Percentiles rank a stretch among this genome's conserved stretches.
These are phyloP conservation scores for Scaptomyza polygonia DNA, from an alignment of 2,888 invertebrate species.

Conservation along the genomic window DNA sequence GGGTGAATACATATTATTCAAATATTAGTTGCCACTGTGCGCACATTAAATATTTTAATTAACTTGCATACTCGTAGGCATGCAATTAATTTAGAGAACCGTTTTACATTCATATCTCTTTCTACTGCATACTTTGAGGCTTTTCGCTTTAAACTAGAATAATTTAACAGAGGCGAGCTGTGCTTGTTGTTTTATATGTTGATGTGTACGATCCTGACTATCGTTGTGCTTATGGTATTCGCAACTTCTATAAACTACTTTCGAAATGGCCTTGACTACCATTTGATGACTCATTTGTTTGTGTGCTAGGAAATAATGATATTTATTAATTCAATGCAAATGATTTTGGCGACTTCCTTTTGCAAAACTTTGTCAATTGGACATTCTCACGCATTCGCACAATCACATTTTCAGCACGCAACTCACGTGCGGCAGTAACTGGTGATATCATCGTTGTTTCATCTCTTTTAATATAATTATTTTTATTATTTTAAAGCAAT, in stretches of 20 bases:
- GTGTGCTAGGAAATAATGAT: background rate
- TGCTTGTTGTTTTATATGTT: background rate
- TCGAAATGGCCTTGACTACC: background rate
- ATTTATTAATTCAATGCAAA: constrained; percentile 45
- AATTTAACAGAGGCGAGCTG: background rate
- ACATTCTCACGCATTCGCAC: constrained; percentile 47
- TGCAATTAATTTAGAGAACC: background rate
- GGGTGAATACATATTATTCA: no score
- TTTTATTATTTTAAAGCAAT: constrained; percentile 29
- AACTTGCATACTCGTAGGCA: background rate
- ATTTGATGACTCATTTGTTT: background rate
- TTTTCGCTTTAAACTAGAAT: background rate
- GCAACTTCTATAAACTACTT: background rate
- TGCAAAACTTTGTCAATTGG: constrained; percentile 23
- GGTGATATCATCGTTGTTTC: constrained; percentile 67
- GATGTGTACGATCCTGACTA: background rate
- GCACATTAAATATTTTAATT: background rate
- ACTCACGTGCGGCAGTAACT: constrained; percentile 61
- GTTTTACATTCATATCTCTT: background rate
- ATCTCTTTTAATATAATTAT: constrained; percentile 41
- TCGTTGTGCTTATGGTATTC: background rate
- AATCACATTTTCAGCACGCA: constrained; percentile 43
- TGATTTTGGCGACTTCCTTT: constrained; percentile 38
- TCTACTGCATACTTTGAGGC: constrained; percentile 11
- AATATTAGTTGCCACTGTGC: background rate